phyloP scores from a whole-genome alignment of 2,113 vertebrate genomes.

The Ceyx melanurus region DNA sequence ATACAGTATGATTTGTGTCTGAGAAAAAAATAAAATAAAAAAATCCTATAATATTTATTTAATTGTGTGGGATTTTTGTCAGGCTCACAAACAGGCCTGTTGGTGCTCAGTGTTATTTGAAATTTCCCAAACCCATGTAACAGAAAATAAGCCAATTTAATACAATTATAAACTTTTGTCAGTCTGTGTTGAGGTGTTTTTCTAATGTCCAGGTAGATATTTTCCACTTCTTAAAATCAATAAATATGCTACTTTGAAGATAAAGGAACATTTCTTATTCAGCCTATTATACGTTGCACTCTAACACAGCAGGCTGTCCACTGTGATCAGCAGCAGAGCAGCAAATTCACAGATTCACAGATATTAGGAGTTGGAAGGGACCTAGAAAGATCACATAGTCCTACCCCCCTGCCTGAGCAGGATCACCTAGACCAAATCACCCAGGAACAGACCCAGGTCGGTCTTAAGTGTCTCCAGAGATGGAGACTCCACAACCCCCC shows the following conservation, averaged over 20 bases:
- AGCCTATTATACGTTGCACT: constrained; percentile 38
- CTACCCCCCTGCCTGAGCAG: too few species aligned
- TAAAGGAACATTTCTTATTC: constrained; percentile 70
- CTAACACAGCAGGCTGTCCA: constrained; percentile 62
- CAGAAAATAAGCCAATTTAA: constrained; percentile 78
- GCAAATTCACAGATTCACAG: not conserved
- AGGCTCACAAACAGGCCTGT: constrained; percentile 70
- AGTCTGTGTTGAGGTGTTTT: constrained; percentile 81
- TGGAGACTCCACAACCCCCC: too few species aligned
- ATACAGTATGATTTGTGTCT: not conserved
- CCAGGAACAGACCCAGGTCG: too few species aligned
- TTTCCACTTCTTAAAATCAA: constrained; percentile 81
- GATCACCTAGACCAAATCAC: too few species aligned
- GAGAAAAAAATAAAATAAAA: not conserved
- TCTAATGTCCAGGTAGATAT: constrained; percentile 80
- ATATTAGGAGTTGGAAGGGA: too few species aligned
- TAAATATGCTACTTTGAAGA: constrained; percentile 77
- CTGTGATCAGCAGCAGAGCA: constrained; percentile 36
- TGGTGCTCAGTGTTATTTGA: constrained; percentile 76
- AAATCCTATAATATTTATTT: constrained; percentile 45
- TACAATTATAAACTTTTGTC: constrained; percentile 80
- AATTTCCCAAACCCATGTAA: constrained; percentile 79
- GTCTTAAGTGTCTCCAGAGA: too few species aligned
- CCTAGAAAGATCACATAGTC: too few species aligned
- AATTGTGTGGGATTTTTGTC: constrained; percentile 60